Evolutionary conservation across 2,888 invertebrate species (phyloP), one percentile per base, ranked within the genome.

Genomic region (Azorinus chamasolen): DNA sequence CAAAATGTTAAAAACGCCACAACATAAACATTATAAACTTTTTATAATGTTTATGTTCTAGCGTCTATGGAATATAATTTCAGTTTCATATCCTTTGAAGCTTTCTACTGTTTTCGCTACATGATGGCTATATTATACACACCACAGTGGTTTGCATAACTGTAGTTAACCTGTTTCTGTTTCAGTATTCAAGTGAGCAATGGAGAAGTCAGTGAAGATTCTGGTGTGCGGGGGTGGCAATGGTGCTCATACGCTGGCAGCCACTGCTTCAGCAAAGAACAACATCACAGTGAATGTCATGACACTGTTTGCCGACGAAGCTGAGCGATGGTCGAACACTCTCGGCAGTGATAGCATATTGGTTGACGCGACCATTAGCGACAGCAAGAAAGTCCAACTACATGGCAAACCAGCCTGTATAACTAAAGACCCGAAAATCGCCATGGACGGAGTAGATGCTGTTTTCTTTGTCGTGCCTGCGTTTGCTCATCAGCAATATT

Each of bases 191-290:
- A 4, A 32, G 32, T 32, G 32, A 32, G 10, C 10, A 4, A 32
- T 32, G 32, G 32, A 32, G 4, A 32, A 4, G 32, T 10, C 32
- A 32, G 32, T 32, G 32, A 32, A 32, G 32, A 61, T 84, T 45
- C 74, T 84, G 10, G 70, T 90, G 12, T 88, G 89, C 62, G 90
- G 89, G 12, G 89, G 89, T 16, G 90, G 90, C 14, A 90, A 90
- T 84, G 89, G 88, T 12, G 88, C 89, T 14, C 90, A 90, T 53
- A 87, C 87, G 27, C 54, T 87, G 53, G 83, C 89, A 2, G 87
- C 86, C 4, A 64, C 83, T 2, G 85, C 88, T 0, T 57, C 89
- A 0, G 55, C 83, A 32, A 69, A 83, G 6, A 62, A 82, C 16
- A 82, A 84, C 22, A 75, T 84, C 10, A 83, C 87, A 22, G 86